A percentile compares a stretch with the other conserved stretches of the same genome.
These are phyloP conservation scores for Caloenas nicobarica DNA, from an alignment of 2,113 vertebrate species.

Conservation along the genomic window DNA sequence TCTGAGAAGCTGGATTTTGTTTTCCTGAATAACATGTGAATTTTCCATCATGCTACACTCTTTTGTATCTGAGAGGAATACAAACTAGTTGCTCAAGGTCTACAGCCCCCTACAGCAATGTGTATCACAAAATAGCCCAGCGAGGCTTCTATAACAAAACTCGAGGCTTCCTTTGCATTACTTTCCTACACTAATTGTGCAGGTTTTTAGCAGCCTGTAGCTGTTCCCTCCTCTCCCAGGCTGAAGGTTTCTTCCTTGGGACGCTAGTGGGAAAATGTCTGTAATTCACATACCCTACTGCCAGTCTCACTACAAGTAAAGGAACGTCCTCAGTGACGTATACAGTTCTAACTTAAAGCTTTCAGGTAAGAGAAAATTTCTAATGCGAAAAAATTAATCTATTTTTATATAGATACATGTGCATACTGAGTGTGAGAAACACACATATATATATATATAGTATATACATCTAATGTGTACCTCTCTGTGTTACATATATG, in stretches of 20 bases:
- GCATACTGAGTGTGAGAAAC: not conserved
- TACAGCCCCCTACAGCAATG: not conserved
- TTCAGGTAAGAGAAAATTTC: not conserved
- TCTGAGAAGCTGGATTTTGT: slow-evolving; percentile 37
- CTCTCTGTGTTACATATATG: too few relatives aligned
- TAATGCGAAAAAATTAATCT: too few relatives aligned
- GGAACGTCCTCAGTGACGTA: not conserved
- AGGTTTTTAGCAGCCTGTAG: not conserved
- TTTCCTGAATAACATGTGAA: not conserved
- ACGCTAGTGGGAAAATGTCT: not conserved
- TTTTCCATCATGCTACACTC: slow-evolving; percentile 21
- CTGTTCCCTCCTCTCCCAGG: not conserved
- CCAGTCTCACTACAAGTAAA: not conserved
- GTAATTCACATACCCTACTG: not conserved
- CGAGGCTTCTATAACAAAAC: slow-evolving; percentile 1
- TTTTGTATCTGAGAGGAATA: slow-evolving; percentile 41
- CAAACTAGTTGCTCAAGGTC: slow-evolving; percentile 1
- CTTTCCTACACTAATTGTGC: not conserved
- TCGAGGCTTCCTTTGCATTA: not conserved
- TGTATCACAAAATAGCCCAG: slow-evolving; percentile 14
- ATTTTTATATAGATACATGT: not conserved
- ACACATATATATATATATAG: too few relatives aligned
- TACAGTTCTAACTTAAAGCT: not conserved
- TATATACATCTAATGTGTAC: too few relatives aligned
- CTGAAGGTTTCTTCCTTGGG: not conserved